Base-by-base conservation (phyloP, 2,797 vertebrate species). In the Microcaecilia unicolor region DNA sequence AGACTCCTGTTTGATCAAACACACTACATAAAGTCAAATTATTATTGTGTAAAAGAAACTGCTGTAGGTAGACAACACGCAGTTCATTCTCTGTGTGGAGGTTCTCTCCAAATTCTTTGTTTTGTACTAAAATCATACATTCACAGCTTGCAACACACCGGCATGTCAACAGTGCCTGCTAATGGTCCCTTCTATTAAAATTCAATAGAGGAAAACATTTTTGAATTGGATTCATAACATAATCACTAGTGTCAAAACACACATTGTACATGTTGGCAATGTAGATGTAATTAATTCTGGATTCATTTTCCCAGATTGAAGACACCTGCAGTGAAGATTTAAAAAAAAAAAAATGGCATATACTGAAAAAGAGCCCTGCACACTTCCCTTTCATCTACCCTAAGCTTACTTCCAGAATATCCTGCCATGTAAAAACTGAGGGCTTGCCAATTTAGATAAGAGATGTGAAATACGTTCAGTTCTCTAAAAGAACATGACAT, bases 381-480 rank as follows among this genome's bases (percentile, higher is more conserved):
- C 7, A 3, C 17, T n/a, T 1, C 21, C 10, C 12, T 30, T 2
- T 16, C 5, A 1, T 5, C 3, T 1, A 7, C n/a, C 22, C 27
- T 31, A 9, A 44, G 18, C 18, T 34, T 1, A 0, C 46, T 55
- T 48, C 32, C 22, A 10, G 12, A 14, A 35, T 32, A 25, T 10
- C 20, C n/a, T 28, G 4, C 13, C 32, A n/a, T 18, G 28, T 7
- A 2, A 5, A 24, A 30, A 40, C 11, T 26, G 18, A 18, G 36
- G 25, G 15, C 25, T 42, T 62, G 31, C 49, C 20, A 41, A 4
- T 5, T 9, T 37, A 54, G 41, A 27, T 41, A 51, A 50, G 25
- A 49, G 19, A 37, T 24, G 10, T 15, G 34, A 46, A 58, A 25
- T 38, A 37, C 32, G 67, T 70, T 53, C 23, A 38, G 7, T 48